phyloP scores from a whole-genome alignment of 2,888 invertebrate genomes.

The Herminia tarsipennalis region DNA sequence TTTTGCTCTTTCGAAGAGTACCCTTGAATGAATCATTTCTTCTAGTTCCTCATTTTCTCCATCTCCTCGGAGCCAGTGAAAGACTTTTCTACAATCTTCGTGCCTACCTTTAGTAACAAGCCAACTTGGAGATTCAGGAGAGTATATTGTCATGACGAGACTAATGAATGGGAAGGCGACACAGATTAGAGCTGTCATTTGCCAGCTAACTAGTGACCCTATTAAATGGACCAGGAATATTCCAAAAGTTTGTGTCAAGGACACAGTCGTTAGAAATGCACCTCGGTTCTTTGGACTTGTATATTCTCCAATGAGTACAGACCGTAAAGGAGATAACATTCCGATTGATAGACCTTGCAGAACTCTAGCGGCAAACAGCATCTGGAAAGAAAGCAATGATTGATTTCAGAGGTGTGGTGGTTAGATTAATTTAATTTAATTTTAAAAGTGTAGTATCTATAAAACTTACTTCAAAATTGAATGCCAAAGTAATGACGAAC shows the following conservation, averaged over 20 bases:
- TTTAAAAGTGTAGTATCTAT: neutral
- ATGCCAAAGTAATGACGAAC: slow-evolving; percentile 72
- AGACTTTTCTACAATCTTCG: slow-evolving; percentile 81
- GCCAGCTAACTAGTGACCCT: slow-evolving; percentile 85
- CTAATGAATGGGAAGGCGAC: slow-evolving; percentile 71
- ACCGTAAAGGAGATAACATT: slow-evolving; percentile 70
- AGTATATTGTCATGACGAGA: slow-evolving; percentile 62
- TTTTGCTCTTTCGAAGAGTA: slow-evolving; percentile 43
- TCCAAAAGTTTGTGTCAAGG: slow-evolving; percentile 84
- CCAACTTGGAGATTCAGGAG: slow-evolving; percentile 88
- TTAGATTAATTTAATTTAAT: neutral
- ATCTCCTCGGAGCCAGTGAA: slow-evolving; percentile 83
- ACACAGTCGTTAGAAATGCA: slow-evolving; percentile 83
- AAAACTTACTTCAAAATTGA: slow-evolving; percentile 48
- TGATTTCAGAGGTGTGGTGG: neutral
- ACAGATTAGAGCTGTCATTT: slow-evolving; percentile 78
- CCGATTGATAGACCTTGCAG: slow-evolving; percentile 76
- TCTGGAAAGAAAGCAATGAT: slow-evolving; percentile 20
- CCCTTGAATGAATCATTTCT: slow-evolving; percentile 57
- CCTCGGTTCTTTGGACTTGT: slow-evolving; percentile 86
- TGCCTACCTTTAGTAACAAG: slow-evolving; percentile 81
- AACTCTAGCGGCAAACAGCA: slow-evolving; percentile 39
- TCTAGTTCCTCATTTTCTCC: slow-evolving; percentile 68
- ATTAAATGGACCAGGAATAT: slow-evolving; percentile 86
- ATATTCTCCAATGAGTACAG: slow-evolving; percentile 82